Evolutionary conservation across 2,888 invertebrate genomes (phyloP).

Genomic region (Chalcosyrphus nemorum): DNA sequence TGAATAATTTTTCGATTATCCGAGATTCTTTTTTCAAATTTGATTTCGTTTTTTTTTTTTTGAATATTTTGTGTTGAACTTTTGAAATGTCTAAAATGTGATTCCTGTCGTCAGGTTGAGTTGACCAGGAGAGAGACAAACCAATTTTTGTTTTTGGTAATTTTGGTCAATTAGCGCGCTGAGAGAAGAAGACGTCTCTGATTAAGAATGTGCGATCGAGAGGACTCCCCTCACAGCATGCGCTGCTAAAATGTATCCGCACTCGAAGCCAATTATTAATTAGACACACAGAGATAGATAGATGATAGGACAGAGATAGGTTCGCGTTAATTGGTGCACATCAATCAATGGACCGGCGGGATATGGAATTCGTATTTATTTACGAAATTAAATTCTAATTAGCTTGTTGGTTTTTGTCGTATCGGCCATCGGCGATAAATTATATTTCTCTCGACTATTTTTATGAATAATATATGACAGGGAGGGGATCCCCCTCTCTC

Average conservation of each 20-base stretch:
- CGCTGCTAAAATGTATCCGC: conserved; percentile 20
- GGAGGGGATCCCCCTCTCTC: background rate
- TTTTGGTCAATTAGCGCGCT: conserved; percentile 33
- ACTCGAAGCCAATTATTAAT: conserved; percentile 36
- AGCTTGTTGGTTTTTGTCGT: conserved; percentile 47
- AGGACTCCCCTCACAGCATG: conserved; percentile 36
- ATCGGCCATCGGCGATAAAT: conserved; percentile 40
- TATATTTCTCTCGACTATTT: background rate
- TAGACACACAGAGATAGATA: conserved; percentile 21
- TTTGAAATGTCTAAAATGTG: too few species aligned
- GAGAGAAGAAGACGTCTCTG: background rate
- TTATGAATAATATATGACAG: conserved; percentile 42
- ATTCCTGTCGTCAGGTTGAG: background rate
- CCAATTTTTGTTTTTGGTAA: conserved; percentile 44
- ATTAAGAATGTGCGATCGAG: conserved; percentile 35
- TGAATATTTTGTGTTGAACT: too few species aligned
- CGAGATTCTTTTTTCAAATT: conserved; percentile 3
- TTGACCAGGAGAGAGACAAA: background rate
- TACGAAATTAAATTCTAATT: conserved; percentile 65
- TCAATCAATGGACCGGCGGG: conserved; percentile 55
- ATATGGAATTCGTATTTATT: conserved; percentile 38
- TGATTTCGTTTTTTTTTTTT: too few species aligned
- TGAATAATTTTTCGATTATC: conserved; percentile 69
- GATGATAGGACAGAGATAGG: too few species aligned
- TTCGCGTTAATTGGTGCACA: conserved; percentile 66